Evolutionary conservation across 2,113 vertebrate species (phyloP), one percentile per base, ranked within the genome.

Genomic region (Amazona guildingii): DNA sequence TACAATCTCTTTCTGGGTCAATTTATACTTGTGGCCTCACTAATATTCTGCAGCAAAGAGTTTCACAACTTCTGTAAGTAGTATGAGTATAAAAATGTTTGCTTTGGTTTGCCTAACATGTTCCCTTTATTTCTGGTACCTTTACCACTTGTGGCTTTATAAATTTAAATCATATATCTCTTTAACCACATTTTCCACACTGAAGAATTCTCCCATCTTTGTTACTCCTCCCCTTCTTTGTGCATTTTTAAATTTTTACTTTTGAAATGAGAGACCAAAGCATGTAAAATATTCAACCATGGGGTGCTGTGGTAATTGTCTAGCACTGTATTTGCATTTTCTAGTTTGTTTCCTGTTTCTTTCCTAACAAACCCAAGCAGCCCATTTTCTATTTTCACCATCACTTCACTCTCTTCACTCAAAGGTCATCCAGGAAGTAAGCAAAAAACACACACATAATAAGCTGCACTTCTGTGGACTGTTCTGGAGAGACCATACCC

Each of bases 71-170:
- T 55, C 77, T 75, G 25, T 70, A 94, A 54, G 46, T 35, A 82
- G 28, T 55, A 78, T 48, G 61, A 77, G 82, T 55, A 78, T 18
- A 66, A 69, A 86, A 92, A 95, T 57, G 35, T 78, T 93, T 88
- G 73, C 55, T 96, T 91, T 92, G 55, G 91, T 91, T 94, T 92
- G 66, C 89, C 27, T 72, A 55, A 72, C 20, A 44, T 12, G 33
- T 70, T 94, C 73, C 27, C 35, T 89, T 81, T 72, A 68, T 54
- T 81, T 95, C 27, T 89, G 89, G 69, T 94, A 87, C 77, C 52
- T 84, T 89, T 76, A 68, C 70, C 74, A 62, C 18, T 79, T 68
- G 66, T 37, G 69, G 62, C 62, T 94, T 95, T 84, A 82, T 52
- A 91, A 68, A 84, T 87, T 76, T 77, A 80, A 94, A 68, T 75